Conservation (phyloP, 2,113 vertebrate genomes). For the Merops nubicus region DNA sequence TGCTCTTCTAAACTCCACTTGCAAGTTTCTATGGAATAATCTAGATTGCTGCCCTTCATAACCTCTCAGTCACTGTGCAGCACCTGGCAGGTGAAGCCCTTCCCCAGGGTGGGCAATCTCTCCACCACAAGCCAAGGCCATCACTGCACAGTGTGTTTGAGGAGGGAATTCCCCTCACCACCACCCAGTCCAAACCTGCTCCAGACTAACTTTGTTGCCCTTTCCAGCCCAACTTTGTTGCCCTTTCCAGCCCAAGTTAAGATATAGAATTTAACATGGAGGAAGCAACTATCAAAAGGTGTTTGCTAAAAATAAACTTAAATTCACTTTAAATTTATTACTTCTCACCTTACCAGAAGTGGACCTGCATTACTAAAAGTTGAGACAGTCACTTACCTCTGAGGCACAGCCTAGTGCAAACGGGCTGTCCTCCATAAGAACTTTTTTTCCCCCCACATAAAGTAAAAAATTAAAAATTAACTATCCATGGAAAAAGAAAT, state of each 20-base stretch:
- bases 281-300: neutral
- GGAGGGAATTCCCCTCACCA: neutral
- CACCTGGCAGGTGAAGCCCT: neutral
- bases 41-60: neutral
- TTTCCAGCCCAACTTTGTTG: no score
- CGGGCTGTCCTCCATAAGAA: neutral
- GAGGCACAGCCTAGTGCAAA: neutral
- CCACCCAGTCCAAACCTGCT: neutral
- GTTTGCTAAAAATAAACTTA: neutral
- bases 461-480: neutral
- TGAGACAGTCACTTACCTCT: neutral
- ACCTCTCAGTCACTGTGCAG: neutral
- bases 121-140: neutral
- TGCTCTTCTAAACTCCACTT: neutral
- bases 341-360: neutral
- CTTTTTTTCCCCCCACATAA: neutral
- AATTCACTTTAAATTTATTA: neutral
- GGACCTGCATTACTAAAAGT: neutral
- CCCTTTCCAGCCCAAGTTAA: no score
- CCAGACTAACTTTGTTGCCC: no score
- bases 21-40: neutral
- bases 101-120: neutral
- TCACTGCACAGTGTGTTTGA: rapidly evolving
- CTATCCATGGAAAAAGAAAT: neutral
- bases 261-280: neutral